Percentiles rank a stretch among this genome's conserved stretches.
Conservation (phyloP, 2,113 vertebrate genomes). For the Sander lucioperca region DNA sequence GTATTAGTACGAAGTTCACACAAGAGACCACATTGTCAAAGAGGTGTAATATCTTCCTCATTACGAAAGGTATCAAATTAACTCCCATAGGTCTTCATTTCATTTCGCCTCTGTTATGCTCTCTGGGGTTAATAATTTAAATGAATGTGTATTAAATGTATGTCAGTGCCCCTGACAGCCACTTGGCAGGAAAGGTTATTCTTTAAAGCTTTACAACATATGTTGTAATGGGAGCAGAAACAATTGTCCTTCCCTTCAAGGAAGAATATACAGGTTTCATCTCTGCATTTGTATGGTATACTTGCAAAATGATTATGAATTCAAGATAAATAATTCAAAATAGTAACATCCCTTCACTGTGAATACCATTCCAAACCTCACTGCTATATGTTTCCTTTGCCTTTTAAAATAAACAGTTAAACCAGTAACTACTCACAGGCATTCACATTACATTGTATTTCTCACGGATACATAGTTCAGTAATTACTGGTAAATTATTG, state of each 20-base stretch:
- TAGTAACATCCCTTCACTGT: no score
- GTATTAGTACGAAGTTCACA: slow-evolving; percentile 51
- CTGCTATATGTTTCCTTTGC: not conserved
- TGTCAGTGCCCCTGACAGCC: slow-evolving; percentile 7
- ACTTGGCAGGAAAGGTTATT: slow-evolving; percentile 14
- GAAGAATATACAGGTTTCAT: no score
- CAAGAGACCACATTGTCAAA: slow-evolving; percentile 41
- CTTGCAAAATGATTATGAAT: not conserved
- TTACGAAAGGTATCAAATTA: slow-evolving; percentile 50
- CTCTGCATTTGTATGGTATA: not conserved
- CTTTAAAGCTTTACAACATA: slow-evolving; percentile 24
- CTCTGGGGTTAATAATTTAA: slow-evolving; percentile 29
- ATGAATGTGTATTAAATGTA: slow-evolving; percentile 26
- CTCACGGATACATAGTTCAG: not conserved
- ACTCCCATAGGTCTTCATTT: slow-evolving; percentile 50
- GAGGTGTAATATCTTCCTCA: slow-evolving; percentile 45
- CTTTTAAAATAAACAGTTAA: not conserved
- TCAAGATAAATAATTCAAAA: not conserved
- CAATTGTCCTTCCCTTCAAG: not conserved
- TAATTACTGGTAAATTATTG: not conserved
- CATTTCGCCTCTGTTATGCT: slow-evolving; percentile 4
- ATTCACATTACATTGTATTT: not conserved
- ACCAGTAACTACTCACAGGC: not conserved
- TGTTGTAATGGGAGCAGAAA: slow-evolving; percentile 7
- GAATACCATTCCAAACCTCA: not conserved